These are phyloP conservation scores for Aculops lycopersici DNA, from an alignment of 1,140 invertebrate genomes.

Conservation along the genomic window DNA sequence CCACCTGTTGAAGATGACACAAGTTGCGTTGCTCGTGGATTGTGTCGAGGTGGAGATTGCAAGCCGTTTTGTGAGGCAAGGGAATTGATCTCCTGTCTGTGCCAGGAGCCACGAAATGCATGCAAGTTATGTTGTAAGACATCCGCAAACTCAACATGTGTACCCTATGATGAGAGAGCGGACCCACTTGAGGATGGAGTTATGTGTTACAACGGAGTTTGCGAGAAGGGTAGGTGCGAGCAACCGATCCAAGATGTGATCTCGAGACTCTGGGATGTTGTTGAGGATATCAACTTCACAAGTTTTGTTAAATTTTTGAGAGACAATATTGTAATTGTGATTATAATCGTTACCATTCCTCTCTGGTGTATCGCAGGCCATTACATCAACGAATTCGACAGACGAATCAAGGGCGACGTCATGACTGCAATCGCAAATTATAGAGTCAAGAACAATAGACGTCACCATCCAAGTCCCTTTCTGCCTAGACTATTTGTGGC, in stretches of 20 bases:
- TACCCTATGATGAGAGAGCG: slow-evolving; percentile 48
- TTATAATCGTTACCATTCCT: slow-evolving; percentile 51
- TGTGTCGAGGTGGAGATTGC: slow-evolving; percentile 49
- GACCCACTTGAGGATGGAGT: slow-evolving; percentile 53
- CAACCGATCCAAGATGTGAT: slow-evolving; percentile 79
- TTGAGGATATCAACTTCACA: slow-evolving; percentile 77
- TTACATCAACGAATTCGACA: slow-evolving; percentile 16
- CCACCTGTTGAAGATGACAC: slow-evolving; percentile 56
- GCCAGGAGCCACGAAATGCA: slow-evolving; percentile 50
- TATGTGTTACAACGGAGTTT: slow-evolving; percentile 78
- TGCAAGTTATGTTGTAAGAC: slow-evolving; percentile 63
- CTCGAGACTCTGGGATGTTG: slow-evolving; percentile 77
- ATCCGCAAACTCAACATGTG: slow-evolving; percentile 60
- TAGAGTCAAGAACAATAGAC: too few species aligned
- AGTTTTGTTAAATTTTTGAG: slow-evolving; percentile 33
- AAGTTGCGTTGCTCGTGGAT: slow-evolving; percentile 49
- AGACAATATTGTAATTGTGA: slow-evolving; percentile 61
- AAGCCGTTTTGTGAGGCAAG: slow-evolving; percentile 70
- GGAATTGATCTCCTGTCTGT: slow-evolving; percentile 67
- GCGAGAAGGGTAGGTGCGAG: slow-evolving; percentile 70
- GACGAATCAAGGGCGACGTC: not conserved
- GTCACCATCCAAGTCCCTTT: too few species aligned
- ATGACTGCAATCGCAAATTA: too few species aligned
- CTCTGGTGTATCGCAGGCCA: slow-evolving; percentile 45
- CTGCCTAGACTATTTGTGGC: too few species aligned